These are phyloP conservation scores for Cochlearius cochlearius DNA, from an alignment of 2,113 vertebrate genomes.

Conservation along the genomic window DNA sequence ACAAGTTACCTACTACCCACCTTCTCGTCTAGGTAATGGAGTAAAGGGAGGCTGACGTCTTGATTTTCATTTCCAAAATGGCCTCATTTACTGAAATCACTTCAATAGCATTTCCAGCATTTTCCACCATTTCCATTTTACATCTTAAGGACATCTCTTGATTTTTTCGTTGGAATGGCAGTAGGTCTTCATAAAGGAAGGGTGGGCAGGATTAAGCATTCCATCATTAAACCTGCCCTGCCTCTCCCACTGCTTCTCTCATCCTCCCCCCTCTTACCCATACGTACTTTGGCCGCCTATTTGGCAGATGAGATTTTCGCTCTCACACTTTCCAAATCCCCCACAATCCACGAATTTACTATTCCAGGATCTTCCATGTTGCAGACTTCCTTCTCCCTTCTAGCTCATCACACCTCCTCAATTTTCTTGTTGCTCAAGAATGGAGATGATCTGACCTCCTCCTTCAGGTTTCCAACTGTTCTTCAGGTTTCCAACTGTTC, in stretches of 20 bases:
- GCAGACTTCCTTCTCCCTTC: background rate
- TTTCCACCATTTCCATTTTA: background rate
- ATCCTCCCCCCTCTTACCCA: background rate
- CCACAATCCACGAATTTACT: background rate
- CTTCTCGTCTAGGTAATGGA: background rate
- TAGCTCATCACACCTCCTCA: background rate
- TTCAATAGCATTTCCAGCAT: background rate
- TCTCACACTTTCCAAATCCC: background rate
- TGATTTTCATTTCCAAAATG: background rate
- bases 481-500: background rate
- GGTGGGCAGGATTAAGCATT: background rate
- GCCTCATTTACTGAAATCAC: background rate
- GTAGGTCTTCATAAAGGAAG: background rate
- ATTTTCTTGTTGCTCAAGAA: background rate
- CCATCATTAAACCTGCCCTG: background rate
- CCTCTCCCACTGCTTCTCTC: background rate
- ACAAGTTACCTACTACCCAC: background rate
- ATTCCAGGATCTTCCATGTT: background rate
- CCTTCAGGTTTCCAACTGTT: background rate
- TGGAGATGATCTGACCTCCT: background rate
- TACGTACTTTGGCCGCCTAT: background rate
- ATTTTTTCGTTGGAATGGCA: background rate
- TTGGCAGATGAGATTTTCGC: background rate
- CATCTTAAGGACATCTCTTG: background rate
- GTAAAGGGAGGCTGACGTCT: background rate